These are phyloP conservation scores for Sesamia inferens DNA, from an alignment of 2,888 invertebrate species.

Conservation along the genomic window DNA sequence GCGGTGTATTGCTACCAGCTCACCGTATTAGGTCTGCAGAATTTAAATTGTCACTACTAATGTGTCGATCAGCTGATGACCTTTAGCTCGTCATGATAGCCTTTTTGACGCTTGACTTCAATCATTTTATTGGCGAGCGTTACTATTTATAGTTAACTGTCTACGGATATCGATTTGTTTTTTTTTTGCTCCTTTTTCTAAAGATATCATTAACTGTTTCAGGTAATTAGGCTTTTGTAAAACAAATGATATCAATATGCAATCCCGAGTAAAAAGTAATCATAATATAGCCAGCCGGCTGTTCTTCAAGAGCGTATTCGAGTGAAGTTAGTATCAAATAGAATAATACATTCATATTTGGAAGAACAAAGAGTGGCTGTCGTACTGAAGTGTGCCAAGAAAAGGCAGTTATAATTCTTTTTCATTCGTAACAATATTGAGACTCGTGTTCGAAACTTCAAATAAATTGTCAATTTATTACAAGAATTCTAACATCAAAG, in stretches of 20 bases:
- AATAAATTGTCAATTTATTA: slow-evolving; percentile 18
- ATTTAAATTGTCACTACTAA: slow-evolving; percentile 11
- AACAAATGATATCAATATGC: neutral
- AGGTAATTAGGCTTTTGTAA: neutral
- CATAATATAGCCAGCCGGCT: neutral
- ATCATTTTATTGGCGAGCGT: neutral
- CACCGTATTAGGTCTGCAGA: slow-evolving; percentile 2
- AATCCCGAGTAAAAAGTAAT: neutral
- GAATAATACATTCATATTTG: slow-evolving; percentile 31
- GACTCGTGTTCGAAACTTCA: neutral
- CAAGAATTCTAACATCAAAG: neutral
- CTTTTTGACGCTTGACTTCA: neutral
- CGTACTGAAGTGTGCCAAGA: slow-evolving; percentile 4
- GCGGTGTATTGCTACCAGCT: slow-evolving; percentile 15
- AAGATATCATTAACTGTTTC: neutral
- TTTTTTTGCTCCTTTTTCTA: neutral
- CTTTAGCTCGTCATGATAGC: neutral
- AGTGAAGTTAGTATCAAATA: slow-evolving; percentile 23
- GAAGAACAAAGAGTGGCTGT: slow-evolving; percentile 21
- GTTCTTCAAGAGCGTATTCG: neutral
- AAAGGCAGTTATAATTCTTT: slow-evolving; percentile 14
- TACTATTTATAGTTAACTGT: neutral
- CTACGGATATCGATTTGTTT: neutral
- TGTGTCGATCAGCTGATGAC: slow-evolving; percentile 5
- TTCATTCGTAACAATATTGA: slow-evolving; percentile 27